Evolutionary conservation across 1,140 invertebrate genomes (phyloP), one percentile per base, ranked within the genome.

Genomic region (Drosophila mayri): DNA sequence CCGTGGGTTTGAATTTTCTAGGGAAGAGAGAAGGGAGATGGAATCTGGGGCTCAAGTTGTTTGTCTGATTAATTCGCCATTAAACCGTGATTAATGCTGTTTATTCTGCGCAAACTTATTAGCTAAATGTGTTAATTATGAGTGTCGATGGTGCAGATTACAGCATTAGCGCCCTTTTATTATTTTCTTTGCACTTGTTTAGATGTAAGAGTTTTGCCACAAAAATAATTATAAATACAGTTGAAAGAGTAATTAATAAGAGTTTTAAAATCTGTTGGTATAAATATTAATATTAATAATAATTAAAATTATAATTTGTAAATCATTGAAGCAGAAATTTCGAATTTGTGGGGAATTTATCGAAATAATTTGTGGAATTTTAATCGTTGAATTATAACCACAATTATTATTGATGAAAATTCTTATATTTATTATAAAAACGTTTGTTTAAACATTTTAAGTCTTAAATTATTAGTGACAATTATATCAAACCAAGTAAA

Each of bases 41-140:
- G 57, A 64, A 43, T 35, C 61, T 40, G 20, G 61, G 25, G 38
- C 32, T 46, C n/a, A 35, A 72, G 66, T 76, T 83, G 76, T 88
- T 80, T 87, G 77, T 81, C 81, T 84, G 70, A 90, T 88, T 88
- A 88, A 88, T 84, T 74, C 73, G 62, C 85, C 70, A 88, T 88
- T 88, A 88, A 75, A 90, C 73, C 67, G 81, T 88, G 85, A 88
- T 90, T 88, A 88, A 90, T 90, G 84, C 64, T 88, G 85, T 88
- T 90, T 88, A 85, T 84, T 88, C 79, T 88, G 66, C 70, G 76
- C 52, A 65, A 88, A 90, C 81, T 88, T 90, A 90, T 88, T 90
- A 88, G 81, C 84, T 81, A 88, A 90, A 88, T 88, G 84, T 90
- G 85, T 88, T 88, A 84, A 88, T 88, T 90, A 88, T 90, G 81